Conservation (phyloP, 2,113 vertebrate species). For the Ploceus nigricollis region DNA sequence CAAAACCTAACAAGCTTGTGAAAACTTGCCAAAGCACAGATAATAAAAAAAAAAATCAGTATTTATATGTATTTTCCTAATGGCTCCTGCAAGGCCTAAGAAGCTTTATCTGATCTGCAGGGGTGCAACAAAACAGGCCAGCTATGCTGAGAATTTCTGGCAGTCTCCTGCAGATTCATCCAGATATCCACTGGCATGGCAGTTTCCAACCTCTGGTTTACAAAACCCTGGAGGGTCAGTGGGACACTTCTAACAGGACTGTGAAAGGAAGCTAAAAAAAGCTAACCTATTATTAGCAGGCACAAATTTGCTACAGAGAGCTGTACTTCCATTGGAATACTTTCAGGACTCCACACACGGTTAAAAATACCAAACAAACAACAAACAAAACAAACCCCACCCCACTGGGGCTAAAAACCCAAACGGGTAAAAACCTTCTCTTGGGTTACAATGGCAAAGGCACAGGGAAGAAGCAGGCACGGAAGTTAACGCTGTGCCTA, state of each 20-base stretch:
- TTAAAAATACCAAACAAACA: neutral
- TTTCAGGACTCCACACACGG: fast-evolving
- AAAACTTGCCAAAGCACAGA: neutral
- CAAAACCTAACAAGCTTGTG: neutral
- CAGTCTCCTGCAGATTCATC: neutral
- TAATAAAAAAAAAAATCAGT: neutral
- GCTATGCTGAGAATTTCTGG: neutral
- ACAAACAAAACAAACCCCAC: neutral
- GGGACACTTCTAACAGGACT: neutral
- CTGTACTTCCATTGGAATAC: neutral
- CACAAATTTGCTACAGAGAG: neutral
- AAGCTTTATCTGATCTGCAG: neutral
- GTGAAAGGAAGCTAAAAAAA: conserved; percentile 25
- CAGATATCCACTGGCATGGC: neutral
- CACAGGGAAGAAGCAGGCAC: neutral
- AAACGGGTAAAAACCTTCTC: neutral
- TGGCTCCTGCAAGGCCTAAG: neutral
- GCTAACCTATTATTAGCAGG: conserved; percentile 34
- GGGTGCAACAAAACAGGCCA: neutral
- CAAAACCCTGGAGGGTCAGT: neutral
- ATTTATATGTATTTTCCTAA: neutral
- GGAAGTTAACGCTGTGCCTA: fast-evolving
- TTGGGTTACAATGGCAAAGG: neutral
- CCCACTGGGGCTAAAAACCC: neutral
- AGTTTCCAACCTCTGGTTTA: neutral